A percentile compares a stretch with the other conserved stretches of the same genome.
These are phyloP conservation scores for Todiramphus saurophagus DNA, from an alignment of 2,113 vertebrate species.

Conservation along the genomic window DNA sequence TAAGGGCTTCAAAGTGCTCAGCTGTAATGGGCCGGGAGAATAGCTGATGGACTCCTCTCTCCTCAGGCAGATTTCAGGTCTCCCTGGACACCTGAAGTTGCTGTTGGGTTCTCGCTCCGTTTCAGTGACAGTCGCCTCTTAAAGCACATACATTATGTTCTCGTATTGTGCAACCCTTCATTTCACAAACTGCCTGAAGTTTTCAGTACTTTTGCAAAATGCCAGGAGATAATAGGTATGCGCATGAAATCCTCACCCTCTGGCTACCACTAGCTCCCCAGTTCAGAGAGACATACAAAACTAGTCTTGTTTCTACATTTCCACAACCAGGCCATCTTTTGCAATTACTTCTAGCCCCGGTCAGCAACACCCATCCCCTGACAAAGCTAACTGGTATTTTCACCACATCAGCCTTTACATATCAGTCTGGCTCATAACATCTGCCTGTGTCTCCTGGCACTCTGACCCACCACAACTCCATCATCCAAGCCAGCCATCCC, in stretches of 20 bases:
- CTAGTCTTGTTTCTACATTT: not conserved
- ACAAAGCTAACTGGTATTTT: slow-evolving; percentile 1
- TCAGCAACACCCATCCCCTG: not conserved
- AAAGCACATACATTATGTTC: not conserved
- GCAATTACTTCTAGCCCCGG: not conserved
- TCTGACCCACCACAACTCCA: not conserved
- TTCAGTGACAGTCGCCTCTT: not conserved
- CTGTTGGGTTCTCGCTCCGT: not conserved
- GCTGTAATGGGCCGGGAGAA: not conserved
- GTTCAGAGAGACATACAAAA: not conserved
- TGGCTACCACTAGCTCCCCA: slow-evolving; percentile 3
- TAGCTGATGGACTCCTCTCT: not conserved
- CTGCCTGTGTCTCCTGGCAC: not conserved
- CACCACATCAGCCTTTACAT: not conserved
- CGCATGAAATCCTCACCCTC: slow-evolving; percentile 28
- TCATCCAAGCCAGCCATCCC: not conserved
- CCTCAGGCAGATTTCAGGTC: not conserved
- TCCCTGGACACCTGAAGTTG: not conserved
- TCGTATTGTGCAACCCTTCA: not conserved
- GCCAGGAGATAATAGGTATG: not conserved
- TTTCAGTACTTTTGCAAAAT: slow-evolving; percentile 48
- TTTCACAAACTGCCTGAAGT: slow-evolving; percentile 6
- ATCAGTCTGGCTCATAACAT: not conserved
- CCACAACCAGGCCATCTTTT: not conserved
- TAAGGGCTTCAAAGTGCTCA: not conserved